Base-by-base conservation (phyloP, 2,888 invertebrate genomes). In the Trachelus tabidus region DNA sequence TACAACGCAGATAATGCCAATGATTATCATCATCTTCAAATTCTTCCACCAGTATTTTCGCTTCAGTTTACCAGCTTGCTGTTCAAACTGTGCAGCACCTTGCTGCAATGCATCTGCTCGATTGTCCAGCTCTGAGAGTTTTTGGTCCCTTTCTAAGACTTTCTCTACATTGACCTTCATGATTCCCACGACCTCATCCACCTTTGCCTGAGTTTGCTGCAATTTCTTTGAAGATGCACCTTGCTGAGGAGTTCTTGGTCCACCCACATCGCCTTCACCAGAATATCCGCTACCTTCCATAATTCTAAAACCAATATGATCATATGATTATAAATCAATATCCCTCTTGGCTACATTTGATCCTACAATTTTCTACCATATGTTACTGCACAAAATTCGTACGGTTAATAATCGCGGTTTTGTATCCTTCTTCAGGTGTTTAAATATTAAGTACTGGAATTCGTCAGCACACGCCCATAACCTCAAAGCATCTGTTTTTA, bases 41-140 rank as follows among this genome's bases (percentile, higher is more conserved):
- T 99, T 99, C 93, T 98, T 98, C 95, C 98, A 95, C 98, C 98
- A 99, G 92, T 97, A 98, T 93, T 98, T 98, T 91, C 98, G 95
- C 93, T 98, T 98, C 92, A 98, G 94, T 93, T 98, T 98, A 88
- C 98, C 98, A 80, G 98, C 98, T 92, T 98, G 98, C 88, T 98
- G 98, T 92, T 98, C 98, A 92, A 99, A 99, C 89, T 98, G 97
- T 89, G 98, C 98, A 76, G 98, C 98, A 73, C 98, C 98, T 91
- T 98, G 96, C 90, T 98, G 97, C 79, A 98, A 92, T 80, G 98
- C 98, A 94, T 98, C 98, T 90, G 98, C 98, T 93, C 98, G 94
- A 92, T 98, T 97, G 90, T 99, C 98, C 81, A 98, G 93, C 92
- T 98, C 98, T 68, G 98, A 97, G 83, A 99, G 93, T 92, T 98